A percentile compares a stretch with the other conserved stretches of the same genome.
phyloP scores from a whole-genome alignment of 2,888 invertebrate species.

The Salpingus planirostris region DNA sequence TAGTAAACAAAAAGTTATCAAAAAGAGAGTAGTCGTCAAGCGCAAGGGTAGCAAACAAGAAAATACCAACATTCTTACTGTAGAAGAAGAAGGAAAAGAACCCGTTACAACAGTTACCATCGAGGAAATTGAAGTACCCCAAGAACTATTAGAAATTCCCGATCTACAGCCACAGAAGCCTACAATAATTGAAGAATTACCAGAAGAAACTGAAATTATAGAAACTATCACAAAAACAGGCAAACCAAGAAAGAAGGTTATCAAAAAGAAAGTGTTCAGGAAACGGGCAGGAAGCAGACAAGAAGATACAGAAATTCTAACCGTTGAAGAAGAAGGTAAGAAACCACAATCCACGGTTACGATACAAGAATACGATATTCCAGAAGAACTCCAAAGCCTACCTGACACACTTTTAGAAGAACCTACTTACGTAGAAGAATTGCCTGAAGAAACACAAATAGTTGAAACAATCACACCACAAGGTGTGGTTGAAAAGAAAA shows the following conservation, averaged over 20 bases:
- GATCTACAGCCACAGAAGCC: slow-evolving; percentile 7
- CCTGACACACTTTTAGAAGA: slow-evolving; percentile 20
- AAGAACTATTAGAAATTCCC: slow-evolving; percentile 11
- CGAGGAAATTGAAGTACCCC: slow-evolving; percentile 17
- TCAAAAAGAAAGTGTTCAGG: slow-evolving; percentile 34
- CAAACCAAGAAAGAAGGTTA: slow-evolving; percentile 23
- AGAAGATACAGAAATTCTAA: slow-evolving; percentile 32
- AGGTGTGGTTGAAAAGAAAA: slow-evolving; percentile 16
- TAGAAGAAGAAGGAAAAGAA: slow-evolving; percentile 39
- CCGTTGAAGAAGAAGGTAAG: slow-evolving; percentile 28
- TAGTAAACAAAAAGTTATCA: slow-evolving; percentile 2
- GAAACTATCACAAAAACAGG: slow-evolving; percentile 12
- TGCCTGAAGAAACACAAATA: slow-evolving; percentile 3
- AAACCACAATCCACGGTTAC: slow-evolving; percentile 24
- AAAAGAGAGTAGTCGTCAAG: slow-evolving; percentile 31
- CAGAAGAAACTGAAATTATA: slow-evolving; percentile 21
- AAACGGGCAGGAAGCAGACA: slow-evolving; percentile 33
- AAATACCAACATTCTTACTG: slow-evolving; percentile 41
- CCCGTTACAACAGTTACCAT: slow-evolving; percentile 35
- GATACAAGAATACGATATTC: slow-evolving; percentile 30
- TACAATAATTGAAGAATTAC: slow-evolving; percentile 22
- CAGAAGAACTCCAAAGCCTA: slow-evolving; percentile 29
- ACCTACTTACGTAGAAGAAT: slow-evolving; percentile 13
- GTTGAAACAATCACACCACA: slow-evolving; percentile 20
- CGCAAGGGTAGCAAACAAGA: slow-evolving; percentile 39